A percentile compares a stretch with the other conserved stretches of the same genome.
phyloP scores from a whole-genome alignment of 2,888 invertebrate species.

The Nematopogon swammerdamellus region DNA sequence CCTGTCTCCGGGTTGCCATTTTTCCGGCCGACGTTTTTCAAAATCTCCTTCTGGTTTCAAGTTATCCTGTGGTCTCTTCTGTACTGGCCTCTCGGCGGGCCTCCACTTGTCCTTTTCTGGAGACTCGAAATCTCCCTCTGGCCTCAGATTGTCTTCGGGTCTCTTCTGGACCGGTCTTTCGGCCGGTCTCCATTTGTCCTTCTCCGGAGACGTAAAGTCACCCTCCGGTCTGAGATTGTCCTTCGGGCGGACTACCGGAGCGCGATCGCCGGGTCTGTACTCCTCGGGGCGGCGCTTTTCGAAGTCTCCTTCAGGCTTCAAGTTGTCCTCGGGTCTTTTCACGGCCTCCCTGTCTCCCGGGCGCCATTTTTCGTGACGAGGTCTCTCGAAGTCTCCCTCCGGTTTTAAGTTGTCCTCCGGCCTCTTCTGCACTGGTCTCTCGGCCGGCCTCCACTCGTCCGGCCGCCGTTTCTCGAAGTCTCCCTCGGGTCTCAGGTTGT shows the following conservation, averaged over 20 bases:
- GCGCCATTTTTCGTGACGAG: slow-evolving; percentile 35
- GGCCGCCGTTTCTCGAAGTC: slow-evolving; percentile 30
- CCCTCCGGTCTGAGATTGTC: slow-evolving; percentile 45
- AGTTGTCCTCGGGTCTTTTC: slow-evolving; percentile 47
- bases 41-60: slow-evolving; percentile 49
- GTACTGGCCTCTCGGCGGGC: slow-evolving; percentile 34
- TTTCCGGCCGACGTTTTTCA: slow-evolving; percentile 21
- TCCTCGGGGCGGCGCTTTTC: slow-evolving; percentile 26
- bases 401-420: slow-evolving; percentile 59
- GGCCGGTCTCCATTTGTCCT: slow-evolving; percentile 38
- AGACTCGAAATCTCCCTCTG: slow-evolving; percentile 47
- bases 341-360: slow-evolving; percentile 46
- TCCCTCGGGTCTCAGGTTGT: slow-evolving; percentile 32
- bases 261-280: slow-evolving; percentile 35
- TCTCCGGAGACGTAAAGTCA: too few species aligned
- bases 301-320: slow-evolving; percentile 52
- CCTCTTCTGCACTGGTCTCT: slow-evolving; percentile 22
- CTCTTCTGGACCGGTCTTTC: slow-evolving; percentile 36
- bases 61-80: slow-evolving; percentile 53
- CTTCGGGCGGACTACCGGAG: slow-evolving; percentile 25
- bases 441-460: slow-evolving; percentile 27
- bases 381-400: slow-evolving; percentile 51
- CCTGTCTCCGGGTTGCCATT: slow-evolving; percentile 36
- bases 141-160: slow-evolving; percentile 38
- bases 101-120: slow-evolving; percentile 22